Evolutionary conservation across 2,888 invertebrate genomes (phyloP).

Genomic region (Synergus japonicus): DNA sequence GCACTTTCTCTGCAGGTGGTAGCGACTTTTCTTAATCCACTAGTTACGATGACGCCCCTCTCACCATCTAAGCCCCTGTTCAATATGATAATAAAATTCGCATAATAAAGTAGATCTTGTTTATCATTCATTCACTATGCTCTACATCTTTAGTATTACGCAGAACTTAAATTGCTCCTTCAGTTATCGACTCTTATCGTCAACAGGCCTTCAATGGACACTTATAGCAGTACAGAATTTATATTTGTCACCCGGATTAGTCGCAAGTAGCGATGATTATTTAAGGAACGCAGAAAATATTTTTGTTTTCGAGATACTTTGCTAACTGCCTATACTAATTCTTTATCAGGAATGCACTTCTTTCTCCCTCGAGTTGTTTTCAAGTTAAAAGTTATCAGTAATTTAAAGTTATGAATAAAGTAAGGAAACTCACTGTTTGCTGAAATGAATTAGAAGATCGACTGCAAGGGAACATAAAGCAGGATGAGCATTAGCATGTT

Average conservation of each 20-base stretch:
- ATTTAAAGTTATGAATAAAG: conserved; percentile 13
- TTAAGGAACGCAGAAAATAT: not conserved
- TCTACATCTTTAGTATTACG: conserved; percentile 1
- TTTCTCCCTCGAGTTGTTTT: not conserved
- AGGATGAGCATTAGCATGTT: conserved; percentile 80
- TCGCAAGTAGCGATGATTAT: not conserved
- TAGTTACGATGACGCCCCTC: conserved; percentile 66
- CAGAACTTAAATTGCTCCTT: not conserved
- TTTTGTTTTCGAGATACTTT: not conserved
- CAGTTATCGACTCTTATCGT: not conserved
- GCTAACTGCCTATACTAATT: not conserved
- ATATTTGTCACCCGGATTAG: not conserved
- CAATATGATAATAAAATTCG: conserved; percentile 42
- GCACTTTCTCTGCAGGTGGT: conserved; percentile 76
- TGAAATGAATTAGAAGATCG: conserved; percentile 80
- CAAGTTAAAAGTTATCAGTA: not conserved
- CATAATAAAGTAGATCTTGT: conserved; percentile 9
- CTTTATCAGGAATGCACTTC: not conserved
- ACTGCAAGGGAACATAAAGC: conserved; percentile 81
- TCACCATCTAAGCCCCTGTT: conserved; percentile 68
- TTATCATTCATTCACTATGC: conserved; percentile 20
- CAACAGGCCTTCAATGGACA: conserved; percentile 8
- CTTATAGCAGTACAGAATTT: not conserved
- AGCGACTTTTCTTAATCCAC: conserved; percentile 73
- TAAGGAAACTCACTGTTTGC: conserved; percentile 78